These are phyloP conservation scores for Lasioglossum lativentre DNA, from an alignment of 2,888 invertebrate species.

Conservation along the genomic window DNA sequence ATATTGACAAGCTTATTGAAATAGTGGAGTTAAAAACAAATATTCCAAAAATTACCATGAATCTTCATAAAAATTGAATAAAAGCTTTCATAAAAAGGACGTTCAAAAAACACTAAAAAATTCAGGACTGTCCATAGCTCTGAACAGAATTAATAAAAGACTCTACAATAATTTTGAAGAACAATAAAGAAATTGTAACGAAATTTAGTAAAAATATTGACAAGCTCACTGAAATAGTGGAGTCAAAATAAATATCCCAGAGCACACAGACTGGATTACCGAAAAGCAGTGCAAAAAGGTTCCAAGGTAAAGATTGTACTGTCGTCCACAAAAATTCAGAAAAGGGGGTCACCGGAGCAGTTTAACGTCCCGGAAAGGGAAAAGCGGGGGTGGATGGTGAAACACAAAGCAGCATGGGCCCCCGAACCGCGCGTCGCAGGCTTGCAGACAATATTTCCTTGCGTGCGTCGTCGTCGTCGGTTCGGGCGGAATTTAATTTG, in stretches of 20 bases:
- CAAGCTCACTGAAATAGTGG: background rate
- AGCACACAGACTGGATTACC: background rate
- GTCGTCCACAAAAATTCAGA: background rate
- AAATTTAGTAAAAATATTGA: background rate
- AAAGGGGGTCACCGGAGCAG: background rate
- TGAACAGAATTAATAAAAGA: background rate
- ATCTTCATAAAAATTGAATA: no score
- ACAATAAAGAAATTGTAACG: background rate
- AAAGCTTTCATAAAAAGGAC: no score
- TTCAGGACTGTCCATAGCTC: no score
- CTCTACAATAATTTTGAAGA: background rate
- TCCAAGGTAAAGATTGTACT: background rate
- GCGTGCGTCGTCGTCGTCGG: background rate
- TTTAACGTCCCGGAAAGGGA: background rate
- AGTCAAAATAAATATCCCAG: background rate
- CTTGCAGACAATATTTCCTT: background rate
- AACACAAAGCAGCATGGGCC: background rate
- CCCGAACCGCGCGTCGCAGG: background rate
- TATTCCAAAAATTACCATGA: no score
- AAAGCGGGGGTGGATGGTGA: background rate
- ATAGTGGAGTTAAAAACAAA: no score
- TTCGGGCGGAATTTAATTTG: background rate
- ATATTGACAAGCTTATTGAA: no score
- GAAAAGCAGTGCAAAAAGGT: background rate
- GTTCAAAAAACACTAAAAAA: no score